phyloP scores from a whole-genome alignment of 2,797 vertebrate genomes.

The Pangasius djambal region DNA sequence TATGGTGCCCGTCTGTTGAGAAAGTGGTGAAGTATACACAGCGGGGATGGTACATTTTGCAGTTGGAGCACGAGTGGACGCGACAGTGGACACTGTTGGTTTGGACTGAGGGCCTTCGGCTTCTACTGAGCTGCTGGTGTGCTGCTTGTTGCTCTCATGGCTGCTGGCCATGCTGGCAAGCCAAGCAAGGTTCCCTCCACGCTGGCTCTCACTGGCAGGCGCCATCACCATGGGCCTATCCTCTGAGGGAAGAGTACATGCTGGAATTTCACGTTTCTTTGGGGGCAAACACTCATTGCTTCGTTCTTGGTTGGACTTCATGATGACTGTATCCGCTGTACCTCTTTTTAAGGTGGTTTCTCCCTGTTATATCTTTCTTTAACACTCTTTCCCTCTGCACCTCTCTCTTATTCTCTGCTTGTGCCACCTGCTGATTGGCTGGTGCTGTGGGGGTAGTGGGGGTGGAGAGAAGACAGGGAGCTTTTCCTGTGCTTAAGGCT shows the following conservation, averaged over 20 bases:
- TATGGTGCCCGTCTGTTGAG: slow-evolving; percentile 83
- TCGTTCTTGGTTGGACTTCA: slow-evolving; percentile 98
- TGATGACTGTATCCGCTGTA: slow-evolving; percentile 60
- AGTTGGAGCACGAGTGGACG: slow-evolving; percentile 70
- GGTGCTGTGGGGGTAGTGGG: slow-evolving; percentile 45
- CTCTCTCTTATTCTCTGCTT: slow-evolving; percentile 36
- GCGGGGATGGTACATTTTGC: slow-evolving; percentile 84
- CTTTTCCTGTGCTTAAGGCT: slow-evolving; percentile 80
- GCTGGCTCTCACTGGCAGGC: slow-evolving; percentile 85
- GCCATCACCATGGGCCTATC: slow-evolving; percentile 76
- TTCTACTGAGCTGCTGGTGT: slow-evolving; percentile 68
- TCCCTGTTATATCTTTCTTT: slow-evolving; percentile 36
- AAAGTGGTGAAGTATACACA: slow-evolving; percentile 83
- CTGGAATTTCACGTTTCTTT: slow-evolving; percentile 94
- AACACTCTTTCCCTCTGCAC: slow-evolving; percentile 41
- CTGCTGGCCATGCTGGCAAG: slow-evolving; percentile 81
- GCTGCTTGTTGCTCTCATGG: slow-evolving; percentile 72
- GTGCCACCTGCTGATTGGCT: slow-evolving; percentile 72
- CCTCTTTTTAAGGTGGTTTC: slow-evolving; percentile 36
- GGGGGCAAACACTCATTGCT: slow-evolving; percentile 99
- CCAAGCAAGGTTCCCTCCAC: slow-evolving; percentile 89
- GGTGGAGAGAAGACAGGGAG: slow-evolving; percentile 58
- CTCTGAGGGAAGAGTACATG: slow-evolving; percentile 86
- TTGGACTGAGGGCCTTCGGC: slow-evolving; percentile 84
- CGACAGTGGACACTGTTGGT: slow-evolving; percentile 76